Percentiles rank a stretch among this genome's conserved stretches.
phyloP scores from a whole-genome alignment of 2,113 vertebrate species.

The Tringa solitaria region DNA sequence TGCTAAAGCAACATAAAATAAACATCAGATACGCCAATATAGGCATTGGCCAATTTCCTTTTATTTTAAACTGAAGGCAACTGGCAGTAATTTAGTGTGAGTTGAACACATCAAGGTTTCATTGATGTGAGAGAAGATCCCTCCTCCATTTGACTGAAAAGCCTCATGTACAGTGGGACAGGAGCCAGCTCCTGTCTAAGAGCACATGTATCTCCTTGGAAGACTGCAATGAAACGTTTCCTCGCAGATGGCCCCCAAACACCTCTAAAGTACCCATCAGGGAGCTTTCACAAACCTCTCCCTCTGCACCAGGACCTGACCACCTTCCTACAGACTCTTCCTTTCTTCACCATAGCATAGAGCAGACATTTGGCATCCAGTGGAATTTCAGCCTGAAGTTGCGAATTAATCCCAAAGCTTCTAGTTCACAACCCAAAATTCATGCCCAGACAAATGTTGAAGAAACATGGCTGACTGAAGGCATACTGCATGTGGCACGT shows the following conservation, averaged over 20 bases:
- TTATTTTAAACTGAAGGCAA: neutral
- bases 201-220: neutral
- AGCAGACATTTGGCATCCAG: neutral
- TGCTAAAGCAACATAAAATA: neutral
- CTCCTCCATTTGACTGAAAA: neutral
- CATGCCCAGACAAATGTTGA: neutral
- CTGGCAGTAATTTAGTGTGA: neutral
- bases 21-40: neutral
- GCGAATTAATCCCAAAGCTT: neutral
- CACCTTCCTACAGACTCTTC: accelerated
- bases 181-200: neutral
- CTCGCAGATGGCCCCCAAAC: neutral
- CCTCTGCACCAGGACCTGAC: neutral
- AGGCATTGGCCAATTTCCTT: neutral
- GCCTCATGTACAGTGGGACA: neutral
- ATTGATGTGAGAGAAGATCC: too few species aligned
- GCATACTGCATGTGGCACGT: accelerated
- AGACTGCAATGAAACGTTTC: neutral
- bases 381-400: neutral
- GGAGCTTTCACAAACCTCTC: neutral
- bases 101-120: neutral
- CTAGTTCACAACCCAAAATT: neutral
- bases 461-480: neutral
- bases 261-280: neutral
- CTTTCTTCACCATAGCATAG: neutral